Base-by-base conservation (phyloP, 2,888 invertebrate genomes). In the Drosophila acutilabella region DNA sequence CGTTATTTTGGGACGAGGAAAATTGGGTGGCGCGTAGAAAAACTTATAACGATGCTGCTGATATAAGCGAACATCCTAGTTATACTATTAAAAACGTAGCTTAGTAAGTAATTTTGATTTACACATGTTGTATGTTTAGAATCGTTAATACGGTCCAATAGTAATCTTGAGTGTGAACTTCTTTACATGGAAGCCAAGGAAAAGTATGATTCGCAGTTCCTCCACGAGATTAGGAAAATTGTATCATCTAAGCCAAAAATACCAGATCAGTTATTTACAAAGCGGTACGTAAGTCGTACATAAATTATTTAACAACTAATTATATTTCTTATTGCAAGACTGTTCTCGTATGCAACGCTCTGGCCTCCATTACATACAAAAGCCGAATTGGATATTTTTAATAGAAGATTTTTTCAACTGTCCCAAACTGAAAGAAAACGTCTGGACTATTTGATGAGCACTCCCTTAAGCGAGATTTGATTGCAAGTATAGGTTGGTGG, bases 321-420 rank as follows among this genome's bases (percentile, higher is more conserved):
- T 4, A 36, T 36, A 36, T 36, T 36, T 3, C 6, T 11, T 2
- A 16, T 3, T 20, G 14, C 13, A 20, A 18, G 23, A 11, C 2
- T 51, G 1, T 8, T 82, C 0, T 56, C 51, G 6, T 86, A 80
- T 6, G 45, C 54, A 2, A 70, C 65, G 0, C 10, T 14, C 1
- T 81, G 80, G 80, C 80, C 86, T 0, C 80, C 80, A 1, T 47
- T 80, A 48, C 86, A 80, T 38, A 61, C 83, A 4, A 64, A 50
- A 20, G 16, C 20, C 6, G 80, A 80, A 44, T n/a, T 86, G 26
- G 33, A 65, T 0, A 18, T 38, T 1, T 83, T 70, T 41, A 61
- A 48, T 2, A 36, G 6, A 2, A 56, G 45, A 5, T 80, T 82
- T 66, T 86, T 82, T 18, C 69, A 80, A 38, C 26, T 86, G 8